Percentiles rank a stretch among this genome's conserved stretches.
Conservation (phyloP, 2,888 invertebrate genomes). For the Callyntrura guangdongensis region DNA sequence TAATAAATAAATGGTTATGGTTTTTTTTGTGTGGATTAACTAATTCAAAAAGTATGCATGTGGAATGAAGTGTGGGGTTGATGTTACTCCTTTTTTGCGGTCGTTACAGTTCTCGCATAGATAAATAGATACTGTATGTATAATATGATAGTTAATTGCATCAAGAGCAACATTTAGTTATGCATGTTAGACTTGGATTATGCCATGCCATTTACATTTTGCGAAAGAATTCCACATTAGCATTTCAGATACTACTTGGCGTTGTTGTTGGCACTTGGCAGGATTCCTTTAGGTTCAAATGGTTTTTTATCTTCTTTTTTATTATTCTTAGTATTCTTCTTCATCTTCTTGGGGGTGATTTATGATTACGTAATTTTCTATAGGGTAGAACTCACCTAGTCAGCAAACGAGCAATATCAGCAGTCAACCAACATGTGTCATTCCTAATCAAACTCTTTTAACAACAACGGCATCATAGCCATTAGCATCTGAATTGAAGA, state of each 20-base stretch:
- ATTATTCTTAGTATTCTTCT: neutral
- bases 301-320: neutral
- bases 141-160: constrained; percentile 41
- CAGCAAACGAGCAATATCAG: constrained; percentile 58
- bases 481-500: constrained; percentile 43
- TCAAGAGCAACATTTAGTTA: constrained; percentile 44
- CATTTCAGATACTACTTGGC: constrained; percentile 50
- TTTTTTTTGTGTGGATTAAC: constrained; percentile 14
- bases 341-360: constrained; percentile 66
- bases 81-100: constrained; percentile 20
- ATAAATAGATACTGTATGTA: constrained; percentile 30
- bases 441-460: constrained; percentile 68
- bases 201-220: constrained; percentile 47
- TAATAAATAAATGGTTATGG: constrained; percentile 45
- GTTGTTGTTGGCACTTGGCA: constrained; percentile 58
- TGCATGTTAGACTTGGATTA: constrained; percentile 49
- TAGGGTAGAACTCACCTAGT: constrained; percentile 44
- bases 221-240: constrained; percentile 57
- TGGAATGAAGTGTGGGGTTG: neutral
- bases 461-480: constrained; percentile 39
- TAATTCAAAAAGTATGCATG: constrained; percentile 30
- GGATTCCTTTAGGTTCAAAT: constrained; percentile 44
- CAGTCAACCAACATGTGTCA: constrained; percentile 70
- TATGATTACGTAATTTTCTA: constrained; percentile 72
- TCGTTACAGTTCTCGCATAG: constrained; percentile 26